Evolutionary conservation across 2,797 vertebrate genomes (phyloP).

Genomic region (Agapornis canus): DNA sequence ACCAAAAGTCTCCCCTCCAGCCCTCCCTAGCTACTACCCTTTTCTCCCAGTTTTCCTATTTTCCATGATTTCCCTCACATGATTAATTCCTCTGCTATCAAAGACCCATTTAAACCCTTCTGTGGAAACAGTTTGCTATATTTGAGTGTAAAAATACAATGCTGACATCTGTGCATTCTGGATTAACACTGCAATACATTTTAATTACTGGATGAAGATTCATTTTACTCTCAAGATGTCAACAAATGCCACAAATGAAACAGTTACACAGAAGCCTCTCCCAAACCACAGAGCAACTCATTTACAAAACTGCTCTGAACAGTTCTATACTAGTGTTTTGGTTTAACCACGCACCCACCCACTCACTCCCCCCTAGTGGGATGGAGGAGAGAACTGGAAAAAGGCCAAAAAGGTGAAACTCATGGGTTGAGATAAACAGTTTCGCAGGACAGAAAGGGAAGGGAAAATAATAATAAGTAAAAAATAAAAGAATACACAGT

Average conservation of each 20-base stretch:
- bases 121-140: neutral
- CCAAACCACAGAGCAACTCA: neutral
- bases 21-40: neutral
- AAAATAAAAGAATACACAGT: neutral
- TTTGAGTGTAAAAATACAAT: neutral
- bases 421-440: neutral
- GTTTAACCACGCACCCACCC: neutral
- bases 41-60: neutral
- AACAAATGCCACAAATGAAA: neutral
- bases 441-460: neutral
- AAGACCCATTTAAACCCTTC: neutral
- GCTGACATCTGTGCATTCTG: neutral
- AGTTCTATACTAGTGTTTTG: neutral
- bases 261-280: neutral
- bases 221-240: neutral
- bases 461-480: neutral
- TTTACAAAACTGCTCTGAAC: neutral
- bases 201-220: neutral
- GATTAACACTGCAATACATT: neutral
- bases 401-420: neutral
- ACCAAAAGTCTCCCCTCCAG: neutral
- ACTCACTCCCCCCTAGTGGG: neutral
- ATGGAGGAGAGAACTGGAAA: rapidly evolving
- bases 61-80: neutral
- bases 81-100: neutral